phyloP scores from a whole-genome alignment of 2,797 vertebrate genomes.

The Sebastes hopkinsi region DNA sequence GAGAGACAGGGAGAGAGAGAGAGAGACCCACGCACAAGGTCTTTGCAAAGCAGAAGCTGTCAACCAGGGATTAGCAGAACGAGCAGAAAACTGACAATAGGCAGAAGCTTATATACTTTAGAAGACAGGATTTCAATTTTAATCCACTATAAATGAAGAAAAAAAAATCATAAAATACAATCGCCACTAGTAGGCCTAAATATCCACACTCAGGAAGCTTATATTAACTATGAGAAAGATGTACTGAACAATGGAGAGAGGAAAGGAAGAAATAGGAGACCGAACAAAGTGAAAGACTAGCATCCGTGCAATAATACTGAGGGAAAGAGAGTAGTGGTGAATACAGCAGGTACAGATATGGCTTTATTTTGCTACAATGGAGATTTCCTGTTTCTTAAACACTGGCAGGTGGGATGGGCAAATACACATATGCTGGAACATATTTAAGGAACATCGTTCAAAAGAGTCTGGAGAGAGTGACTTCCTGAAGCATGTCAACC shows the following conservation, averaged over 20 bases:
- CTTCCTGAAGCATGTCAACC: slow-evolving; percentile 1
- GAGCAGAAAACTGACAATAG: slow-evolving; percentile 76
- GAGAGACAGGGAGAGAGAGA: slow-evolving; percentile 17
- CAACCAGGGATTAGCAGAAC: slow-evolving; percentile 79
- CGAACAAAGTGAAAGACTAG: background rate
- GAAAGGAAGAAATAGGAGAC: background rate
- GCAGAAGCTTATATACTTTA: slow-evolving; percentile 78
- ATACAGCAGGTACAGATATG: background rate
- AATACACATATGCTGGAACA: background rate
- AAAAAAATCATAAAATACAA: slow-evolving; percentile 59
- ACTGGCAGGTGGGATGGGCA: background rate
- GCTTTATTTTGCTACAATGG: background rate
- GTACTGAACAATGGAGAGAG: slow-evolving; percentile 15
- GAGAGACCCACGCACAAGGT: slow-evolving; percentile 60
- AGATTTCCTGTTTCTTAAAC: background rate
- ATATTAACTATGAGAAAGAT: slow-evolving; percentile 40
- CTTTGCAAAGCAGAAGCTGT: slow-evolving; percentile 73
- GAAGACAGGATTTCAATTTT: slow-evolving; percentile 78
- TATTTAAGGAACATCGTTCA: background rate
- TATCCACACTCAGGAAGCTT: slow-evolving; percentile 40
- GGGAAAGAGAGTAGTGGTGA: background rate
- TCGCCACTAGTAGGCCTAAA: slow-evolving; percentile 56
- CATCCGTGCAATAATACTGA: background rate
- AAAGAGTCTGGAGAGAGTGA: background rate
- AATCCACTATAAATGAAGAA: slow-evolving; percentile 78